Conservation (phyloP, 2,888 invertebrate species). For the Lymantria monacha region DNA sequence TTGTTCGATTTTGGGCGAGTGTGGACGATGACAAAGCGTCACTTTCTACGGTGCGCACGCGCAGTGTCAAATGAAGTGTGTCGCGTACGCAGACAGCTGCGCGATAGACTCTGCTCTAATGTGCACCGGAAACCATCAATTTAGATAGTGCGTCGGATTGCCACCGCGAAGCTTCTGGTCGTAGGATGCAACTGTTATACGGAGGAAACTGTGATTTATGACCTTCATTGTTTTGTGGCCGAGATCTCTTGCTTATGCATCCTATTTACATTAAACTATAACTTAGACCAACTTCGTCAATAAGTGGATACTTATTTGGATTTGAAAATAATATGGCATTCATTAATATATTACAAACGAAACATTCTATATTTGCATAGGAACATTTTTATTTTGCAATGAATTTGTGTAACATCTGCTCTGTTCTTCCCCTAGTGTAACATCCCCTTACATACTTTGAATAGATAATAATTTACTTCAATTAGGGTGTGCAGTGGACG, state of each 20-base stretch:
- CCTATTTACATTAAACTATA: conserved; percentile 39
- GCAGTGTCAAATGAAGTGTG: conserved; percentile 78
- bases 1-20: conserved; percentile 66
- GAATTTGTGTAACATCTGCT: conserved; percentile 56
- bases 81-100: conserved; percentile 75
- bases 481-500: conserved; percentile 27
- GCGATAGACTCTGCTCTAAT: conserved; percentile 70
- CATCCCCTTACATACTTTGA: conserved; percentile 37
- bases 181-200: conserved; percentile 75
- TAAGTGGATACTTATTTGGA: background rate
- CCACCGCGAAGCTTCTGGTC: conserved; percentile 68
- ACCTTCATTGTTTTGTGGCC: conserved; percentile 76
- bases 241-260: conserved; percentile 8
- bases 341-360: background rate
- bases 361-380: background rate
- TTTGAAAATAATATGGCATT: background rate
- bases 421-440: conserved; percentile 44
- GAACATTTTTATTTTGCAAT: conserved; percentile 13
- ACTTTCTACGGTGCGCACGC: conserved; percentile 77
- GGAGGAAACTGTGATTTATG: conserved; percentile 79
- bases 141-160: conserved; percentile 77
- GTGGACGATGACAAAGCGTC: conserved; percentile 67
- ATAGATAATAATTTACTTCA: conserved; percentile 48
- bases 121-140: conserved; percentile 80
- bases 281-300: conserved; percentile 13